Evolutionary conservation across 2,797 vertebrate species (phyloP).

Genomic region (Gymnoscopelus braueri): DNA sequence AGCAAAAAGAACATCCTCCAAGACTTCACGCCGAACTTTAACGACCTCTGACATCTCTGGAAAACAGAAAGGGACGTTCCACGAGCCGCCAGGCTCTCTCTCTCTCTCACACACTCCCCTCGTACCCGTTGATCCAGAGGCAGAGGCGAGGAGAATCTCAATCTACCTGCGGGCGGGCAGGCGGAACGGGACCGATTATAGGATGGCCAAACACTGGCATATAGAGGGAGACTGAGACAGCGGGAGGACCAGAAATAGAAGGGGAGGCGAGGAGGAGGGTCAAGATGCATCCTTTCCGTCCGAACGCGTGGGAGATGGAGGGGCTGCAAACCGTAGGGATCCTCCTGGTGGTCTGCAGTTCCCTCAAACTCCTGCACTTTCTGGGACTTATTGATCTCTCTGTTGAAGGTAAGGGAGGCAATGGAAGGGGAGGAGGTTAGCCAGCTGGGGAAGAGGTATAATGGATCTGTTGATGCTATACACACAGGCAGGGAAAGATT

Average conservation of each 20-base stretch:
- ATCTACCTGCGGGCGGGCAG: slow-evolving; percentile 54
- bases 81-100: slow-evolving; percentile 40
- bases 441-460: slow-evolving; percentile 24
- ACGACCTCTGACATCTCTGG: slow-evolving; percentile 63
- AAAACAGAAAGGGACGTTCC: slow-evolving; percentile 49
- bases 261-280: slow-evolving; percentile 35
- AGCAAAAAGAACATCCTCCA: slow-evolving; percentile 51
- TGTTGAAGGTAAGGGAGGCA: slow-evolving; percentile 76
- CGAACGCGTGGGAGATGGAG: slow-evolving; percentile 84
- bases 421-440: background rate
- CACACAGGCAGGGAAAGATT: slow-evolving; percentile 13
- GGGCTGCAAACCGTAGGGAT: slow-evolving; percentile 86
- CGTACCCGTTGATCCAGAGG: slow-evolving; percentile 36
- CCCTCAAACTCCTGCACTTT: slow-evolving; percentile 89
- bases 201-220: slow-evolving; percentile 65
- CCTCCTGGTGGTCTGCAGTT: slow-evolving; percentile 86
- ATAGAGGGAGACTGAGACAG: slow-evolving; percentile 68
- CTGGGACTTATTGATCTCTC: slow-evolving; percentile 86
- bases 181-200: slow-evolving; percentile 50
- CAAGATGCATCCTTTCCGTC: slow-evolving; percentile 80
- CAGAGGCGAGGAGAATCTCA: slow-evolving; percentile 69
- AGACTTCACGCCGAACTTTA: slow-evolving; percentile 71
- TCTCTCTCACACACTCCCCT: no score
- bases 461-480: slow-evolving; percentile 33
- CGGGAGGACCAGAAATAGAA: slow-evolving; percentile 25